Evolutionary conservation across 2,888 invertebrate species (phyloP), one percentile per base, ranked within the genome.

Genomic region (Yponomeuta sedellus): DNA sequence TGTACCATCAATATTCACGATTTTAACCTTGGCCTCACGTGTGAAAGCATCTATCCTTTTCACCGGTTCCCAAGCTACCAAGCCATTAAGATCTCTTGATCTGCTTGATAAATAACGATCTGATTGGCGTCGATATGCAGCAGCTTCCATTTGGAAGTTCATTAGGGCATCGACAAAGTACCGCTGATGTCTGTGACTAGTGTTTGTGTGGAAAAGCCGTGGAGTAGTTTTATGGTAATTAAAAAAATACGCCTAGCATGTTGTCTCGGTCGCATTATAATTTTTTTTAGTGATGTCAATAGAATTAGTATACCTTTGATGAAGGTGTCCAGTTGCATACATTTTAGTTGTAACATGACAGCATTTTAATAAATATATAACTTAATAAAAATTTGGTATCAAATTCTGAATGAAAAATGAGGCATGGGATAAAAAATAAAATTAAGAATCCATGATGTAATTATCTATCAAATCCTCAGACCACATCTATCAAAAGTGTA

Each of bases 81-180:
- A 71, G 79, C 81, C 83, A 88, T 88, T 88, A 88, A 80, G 75
- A 74, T 72, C 80, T 77, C 80, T 83, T 81, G 85, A 86, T 88
- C 82, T 74, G 73, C 75, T 79, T 77, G 87, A 88, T 89, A 88
- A 75, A 81, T 81, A 77, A 77, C 67, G 79, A 82, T 81, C 84
- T 88, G 88, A 91, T 89, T 89, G 89, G 88, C 87, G 85, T 83
- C 83, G 88, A 89, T 88, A 86, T 72, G 78, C 74, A 39, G 20
- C 81, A 79, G 88, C 89, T 90, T 85, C 89, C 87, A 89, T 88
- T 88, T 88, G 82, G 82, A 80, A 84, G 86, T 88, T 90, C 88
- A 88, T 89, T 88, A 89, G 85, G 80, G 77, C 77, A 68, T 64
- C 40, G 39, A 68, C 65, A 66, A 66, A 66, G 66, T 64, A 58